Evolutionary conservation across 2,797 vertebrate species (phyloP), one percentile per base, ranked within the genome.

Genomic region (Decapterus maruadsi): DNA sequence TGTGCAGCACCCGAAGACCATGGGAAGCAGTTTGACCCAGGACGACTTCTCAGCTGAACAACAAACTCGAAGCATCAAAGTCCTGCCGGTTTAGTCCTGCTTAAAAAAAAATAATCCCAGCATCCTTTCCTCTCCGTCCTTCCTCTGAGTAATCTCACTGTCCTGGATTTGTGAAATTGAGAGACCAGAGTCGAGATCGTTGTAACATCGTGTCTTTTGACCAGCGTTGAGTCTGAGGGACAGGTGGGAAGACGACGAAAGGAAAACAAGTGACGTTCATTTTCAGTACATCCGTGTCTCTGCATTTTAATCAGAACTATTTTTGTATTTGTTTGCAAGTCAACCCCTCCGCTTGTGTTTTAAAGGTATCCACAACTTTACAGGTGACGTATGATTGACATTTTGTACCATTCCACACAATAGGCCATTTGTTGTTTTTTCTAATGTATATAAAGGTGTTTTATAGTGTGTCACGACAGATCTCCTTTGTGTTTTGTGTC

Each of bases 371-470:
- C 78, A 46, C 22, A 74, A 56, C 53, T 81, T 72, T 61, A 73
- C 67, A 76, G 76, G 36, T 78, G 29, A 67, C 75, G 81, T 90
- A 74, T 42, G 65, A 80, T 68, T 76, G 82, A 69, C 60, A 78
- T 90, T 91, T 91, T 91, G 74, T 90, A 90, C 89, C 89, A 90
- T 93, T 93, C 90, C 90, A 83, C 63, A 84, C 69, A 73, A 54
- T 84, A 88, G 82, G 71, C 19, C 75, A 70, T 82, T 72, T 83
- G 64, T 81, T 84, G 72, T 88, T 54, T 85, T 86, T 90, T 89
- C 77, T 91, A 85, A 87, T 93, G 92, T 93, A 92, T 79, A 92
- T 93, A 92, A 92, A 91, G 78, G 75, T 91, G 88, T 92, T 93
- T 94, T 91, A 89, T 88, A 90, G 84, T 87, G 83, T 83, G 85